Base-by-base conservation (phyloP, 2,113 vertebrate genomes). In the Hyperopisus bebe region DNA sequence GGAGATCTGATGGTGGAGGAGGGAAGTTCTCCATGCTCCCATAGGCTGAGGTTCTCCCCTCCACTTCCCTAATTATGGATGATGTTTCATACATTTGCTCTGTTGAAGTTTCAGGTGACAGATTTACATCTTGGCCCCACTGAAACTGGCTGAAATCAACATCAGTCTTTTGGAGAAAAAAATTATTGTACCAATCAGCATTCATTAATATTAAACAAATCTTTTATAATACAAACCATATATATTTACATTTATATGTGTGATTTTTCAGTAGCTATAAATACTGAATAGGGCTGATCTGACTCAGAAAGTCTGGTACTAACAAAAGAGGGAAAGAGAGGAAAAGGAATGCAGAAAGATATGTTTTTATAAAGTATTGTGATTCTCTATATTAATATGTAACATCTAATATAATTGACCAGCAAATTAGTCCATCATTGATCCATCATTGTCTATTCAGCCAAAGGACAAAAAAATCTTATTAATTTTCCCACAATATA, bases 111-210 rank as follows among this genome's bases (percentile, higher is more conserved):
- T 90, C 95, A 94, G 94, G 92, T 90, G 93, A 93, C 50, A 94
- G 91, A 74, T 91, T 94, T 91, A 92, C 24, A 89, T 89, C 91
- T 91, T 95, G 94, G 93, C 95, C 93, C 94, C 95, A 94, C 93
- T 94, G 95, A 94, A 95, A 94, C 91, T 95, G 94, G 95, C 93
- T 96, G 95, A 94, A 95, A 2, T 89, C 96, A 94, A 92, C 95
- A 94, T 95, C 94, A 92, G 95, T 96, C 97, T 98, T 98, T 95
- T 91, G 92, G 90, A 91, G 94, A 90, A 94, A 95, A 95, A 93
- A 35, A 46, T 48, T 11, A 50, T 27, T 82, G 70, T 80, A 35
- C 47, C 19, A 80, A 50, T 89, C 74, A 89, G 74, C 77, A 58
- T 42, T 35, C 1, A 55, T 82, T 48, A 80, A 39, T 39, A 88